Evolutionary conservation across 2,888 invertebrate species (phyloP), one percentile per base, ranked within the genome.

Genomic region (Anthophora plumipes): DNA sequence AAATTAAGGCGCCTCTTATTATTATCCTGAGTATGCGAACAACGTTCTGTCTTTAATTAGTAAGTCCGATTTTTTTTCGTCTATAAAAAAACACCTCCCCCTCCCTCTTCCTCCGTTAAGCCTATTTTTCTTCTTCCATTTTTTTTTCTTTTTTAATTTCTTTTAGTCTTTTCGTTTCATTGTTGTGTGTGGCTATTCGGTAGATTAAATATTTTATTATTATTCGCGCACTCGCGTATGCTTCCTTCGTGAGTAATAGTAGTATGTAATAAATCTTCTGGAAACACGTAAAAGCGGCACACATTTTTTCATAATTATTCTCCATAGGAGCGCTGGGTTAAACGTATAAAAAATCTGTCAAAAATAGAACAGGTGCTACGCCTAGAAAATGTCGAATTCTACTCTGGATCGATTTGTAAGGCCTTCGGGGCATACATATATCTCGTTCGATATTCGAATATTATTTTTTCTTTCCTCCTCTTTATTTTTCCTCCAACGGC

Each of bases 1-100:
- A 79, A 76, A 84, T 82, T 84, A 85, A 85, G 84, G 84, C 84
- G 84, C 72, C 78, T 66, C 66, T 84, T 85, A 84, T 82, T 79
- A 68, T 55, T 68, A 68, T 83, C 84, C 84, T 83, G 84, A 84
- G 84, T 84, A 77, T 76, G 63, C 60, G 81, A 82, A 82, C 76
- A 81, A 76, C 80, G 60, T 69, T 63, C 52, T 59, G 59, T 63
- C 48, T 4, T 71, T 39, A 14, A 0, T 63, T 46, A 59, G 61
- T 50, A 37, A 66, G 50, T 14, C 64, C 22, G 55, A 74, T 52
- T 67, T 69, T 67, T 69, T 41, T 52, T 63, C 57, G 20, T 64
- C 57, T 70, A 54, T 77, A 64, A 64, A 61, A 63, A 77, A 70
- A 39, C n/a, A n/a, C 0, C 8, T 55, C 52, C 9, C 48, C 8